Evolutionary conservation across 2,797 vertebrate species (phyloP).

Genomic region (Gouania willdenowi): DNA sequence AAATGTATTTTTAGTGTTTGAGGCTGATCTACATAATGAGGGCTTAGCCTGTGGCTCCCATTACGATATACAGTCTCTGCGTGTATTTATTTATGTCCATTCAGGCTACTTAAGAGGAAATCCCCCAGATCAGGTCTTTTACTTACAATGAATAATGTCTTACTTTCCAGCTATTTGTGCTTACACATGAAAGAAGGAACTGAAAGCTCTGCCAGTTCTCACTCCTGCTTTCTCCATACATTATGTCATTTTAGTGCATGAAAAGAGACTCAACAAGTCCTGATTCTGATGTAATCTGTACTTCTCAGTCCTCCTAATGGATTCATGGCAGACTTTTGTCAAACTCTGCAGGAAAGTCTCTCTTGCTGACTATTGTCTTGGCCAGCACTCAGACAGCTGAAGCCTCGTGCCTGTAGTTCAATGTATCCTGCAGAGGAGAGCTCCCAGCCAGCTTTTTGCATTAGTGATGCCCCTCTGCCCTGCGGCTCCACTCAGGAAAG

Average conservation of each 20-base stretch:
- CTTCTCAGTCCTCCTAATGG: conserved; percentile 5
- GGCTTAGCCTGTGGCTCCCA: too few relatives aligned
- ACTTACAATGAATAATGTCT: neutral
- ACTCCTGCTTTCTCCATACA: neutral
- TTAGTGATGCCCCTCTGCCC: conserved; percentile 62
- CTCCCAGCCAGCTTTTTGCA: conserved; percentile 55
- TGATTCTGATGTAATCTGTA: conserved; percentile 8
- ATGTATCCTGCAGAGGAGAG: conserved; percentile 56
- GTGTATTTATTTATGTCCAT: neutral
- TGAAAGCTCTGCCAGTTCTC: neutral
- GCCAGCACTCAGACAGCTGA: conserved; percentile 57
- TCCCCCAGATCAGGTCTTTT: neutral
- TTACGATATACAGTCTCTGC: conserved; percentile 12
- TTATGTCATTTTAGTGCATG: neutral
- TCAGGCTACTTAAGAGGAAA: neutral
- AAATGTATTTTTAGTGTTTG: too few relatives aligned
- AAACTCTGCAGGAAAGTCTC: conserved; percentile 54
- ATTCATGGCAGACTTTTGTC: conserved; percentile 30
- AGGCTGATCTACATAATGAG: too few relatives aligned
- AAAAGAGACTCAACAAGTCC: conserved; percentile 12
- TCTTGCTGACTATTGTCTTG: conserved; percentile 45
- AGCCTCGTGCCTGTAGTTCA: conserved; percentile 41
- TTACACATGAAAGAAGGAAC: neutral
- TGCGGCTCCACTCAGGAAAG: conserved; percentile 48
- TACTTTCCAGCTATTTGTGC: neutral